Evolutionary conservation across 2,888 invertebrate species (phyloP).

Genomic region (Ennomos erosarius): DNA sequence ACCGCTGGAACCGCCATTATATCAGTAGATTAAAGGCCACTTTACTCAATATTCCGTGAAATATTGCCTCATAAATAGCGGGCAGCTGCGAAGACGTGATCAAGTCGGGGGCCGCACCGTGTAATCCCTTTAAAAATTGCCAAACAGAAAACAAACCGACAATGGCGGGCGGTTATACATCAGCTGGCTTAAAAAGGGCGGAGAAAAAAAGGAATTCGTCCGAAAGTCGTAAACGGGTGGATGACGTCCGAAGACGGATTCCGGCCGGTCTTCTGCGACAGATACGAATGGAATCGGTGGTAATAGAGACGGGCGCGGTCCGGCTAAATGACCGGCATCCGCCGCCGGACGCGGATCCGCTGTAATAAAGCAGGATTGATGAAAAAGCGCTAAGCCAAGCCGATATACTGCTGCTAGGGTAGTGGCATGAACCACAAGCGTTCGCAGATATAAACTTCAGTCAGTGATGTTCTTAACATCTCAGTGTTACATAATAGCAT

Average conservation of each 20-base stretch:
- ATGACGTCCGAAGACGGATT: slow-evolving; percentile 77
- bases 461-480: too few relatives aligned
- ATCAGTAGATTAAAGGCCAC: slow-evolving; percentile 83
- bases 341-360: slow-evolving; percentile 80
- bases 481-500: too few relatives aligned
- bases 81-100: slow-evolving; percentile 79
- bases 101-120: slow-evolving; percentile 61
- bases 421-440: slow-evolving; percentile 50
- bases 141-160: slow-evolving; percentile 81
- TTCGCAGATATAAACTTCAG: slow-evolving; percentile 1
- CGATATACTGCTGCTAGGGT: slow-evolving; percentile 70
- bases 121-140: slow-evolving; percentile 85
- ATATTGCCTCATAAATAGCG: slow-evolving; percentile 83
- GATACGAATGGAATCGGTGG: slow-evolving; percentile 82
- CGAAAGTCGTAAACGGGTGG: slow-evolving; percentile 62
- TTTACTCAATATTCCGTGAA: slow-evolving; percentile 84
- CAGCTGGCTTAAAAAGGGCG: slow-evolving; percentile 73
- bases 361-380: slow-evolving; percentile 86
- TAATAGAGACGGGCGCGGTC: slow-evolving; percentile 76
- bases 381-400: slow-evolving; percentile 87
- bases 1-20: slow-evolving; percentile 73
- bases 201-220: slow-evolving; percentile 60
- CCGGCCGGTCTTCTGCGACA: slow-evolving; percentile 71
- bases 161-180: slow-evolving; percentile 73
- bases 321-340: slow-evolving; percentile 82